Conservation (phyloP, 1,140 invertebrate species). For the Dolichoris vasculosae region DNA sequence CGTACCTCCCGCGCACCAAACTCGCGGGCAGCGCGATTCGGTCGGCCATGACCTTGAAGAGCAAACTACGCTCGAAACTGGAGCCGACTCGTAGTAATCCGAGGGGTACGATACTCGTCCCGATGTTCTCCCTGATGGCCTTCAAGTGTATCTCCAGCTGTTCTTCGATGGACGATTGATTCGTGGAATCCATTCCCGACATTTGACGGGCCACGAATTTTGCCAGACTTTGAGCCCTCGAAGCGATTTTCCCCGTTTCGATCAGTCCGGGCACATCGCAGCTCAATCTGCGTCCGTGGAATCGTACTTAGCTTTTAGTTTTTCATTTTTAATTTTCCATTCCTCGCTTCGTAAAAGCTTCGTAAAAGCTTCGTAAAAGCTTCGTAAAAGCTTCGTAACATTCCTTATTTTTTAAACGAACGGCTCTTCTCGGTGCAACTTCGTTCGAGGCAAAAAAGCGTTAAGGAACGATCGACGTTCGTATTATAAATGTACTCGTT, state of each 20-base stretch:
- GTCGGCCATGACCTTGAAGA: conserved; percentile 82
- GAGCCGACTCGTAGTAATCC: conserved; percentile 78
- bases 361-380: no score
- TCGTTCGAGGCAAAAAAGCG: no score
- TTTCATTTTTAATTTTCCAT: no score
- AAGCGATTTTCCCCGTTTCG: conserved; percentile 61
- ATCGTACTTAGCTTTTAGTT: not conserved
- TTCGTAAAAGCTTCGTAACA: no score
- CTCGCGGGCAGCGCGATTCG: conserved; percentile 77
- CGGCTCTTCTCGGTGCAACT: no score
- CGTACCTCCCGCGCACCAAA: conserved; percentile 74
- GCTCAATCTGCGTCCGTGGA: not conserved
- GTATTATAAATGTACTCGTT: no score
- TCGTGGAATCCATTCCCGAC: conserved; percentile 68
- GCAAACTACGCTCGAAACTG: conserved; percentile 77
- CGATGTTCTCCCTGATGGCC: conserved; percentile 65
- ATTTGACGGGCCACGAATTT: conserved; percentile 76
- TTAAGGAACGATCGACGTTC: no score
- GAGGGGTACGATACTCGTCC: conserved; percentile 76
- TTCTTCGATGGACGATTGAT: conserved; percentile 69
- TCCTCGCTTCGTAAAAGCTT: no score
- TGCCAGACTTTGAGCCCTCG: conserved; percentile 67
- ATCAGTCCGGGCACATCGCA: conserved; percentile 11
- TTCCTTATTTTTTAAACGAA: no score
- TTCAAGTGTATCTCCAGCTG: conserved; percentile 73